Evolutionary conservation across 2,888 invertebrate genomes (phyloP), one percentile per base, ranked within the genome.

Genomic region (Rutpela maculata): DNA sequence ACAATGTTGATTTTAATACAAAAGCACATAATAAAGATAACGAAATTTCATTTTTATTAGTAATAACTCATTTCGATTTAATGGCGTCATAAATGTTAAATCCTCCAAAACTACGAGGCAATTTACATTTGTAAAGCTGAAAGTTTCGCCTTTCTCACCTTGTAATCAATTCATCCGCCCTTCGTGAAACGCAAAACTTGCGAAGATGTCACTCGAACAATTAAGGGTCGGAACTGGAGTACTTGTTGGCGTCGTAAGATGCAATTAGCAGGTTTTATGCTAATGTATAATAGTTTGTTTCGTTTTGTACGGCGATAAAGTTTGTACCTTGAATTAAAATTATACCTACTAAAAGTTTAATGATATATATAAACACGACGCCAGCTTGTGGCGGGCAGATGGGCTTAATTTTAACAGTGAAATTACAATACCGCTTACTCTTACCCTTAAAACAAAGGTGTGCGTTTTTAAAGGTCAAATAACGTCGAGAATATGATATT

Each of bases 201-300:
- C n/a, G 26, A 67, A 67, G 67, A 67, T 38, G 67, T 67, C 67
- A 67, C 55, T 56, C 50, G 26, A 67, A 50, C 55, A 67, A 67
- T 67, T 67, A 67, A 67, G 35, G 31, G 65, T 35, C n/a, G 43
- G 38, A 65, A 65, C 11, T 38, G 38, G 2, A 18, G 17, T 17
- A 65, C 38, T 38, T 38, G 35, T 31, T 18, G 65, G 35, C 18
- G 19, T 50, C 43, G 17, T 66, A 38, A 66, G 38, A 66, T 7
- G 65, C 65, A 66, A 65, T 65, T 67, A 67, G 55, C n/a, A 67
- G 55, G 67, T 55, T 60, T 67, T 67, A 26, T 56, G 55, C 35
- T 18, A 38, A 63, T 55, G 67, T 18, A 12, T n/a, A 17, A 67
- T 55, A 43, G 31, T 18, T 65, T 67, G 26, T 67, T 55, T 55